These are phyloP conservation scores for Cryptoprocta ferox DNA, from an alignment of 2,797 vertebrate species.

Conservation along the genomic window DNA sequence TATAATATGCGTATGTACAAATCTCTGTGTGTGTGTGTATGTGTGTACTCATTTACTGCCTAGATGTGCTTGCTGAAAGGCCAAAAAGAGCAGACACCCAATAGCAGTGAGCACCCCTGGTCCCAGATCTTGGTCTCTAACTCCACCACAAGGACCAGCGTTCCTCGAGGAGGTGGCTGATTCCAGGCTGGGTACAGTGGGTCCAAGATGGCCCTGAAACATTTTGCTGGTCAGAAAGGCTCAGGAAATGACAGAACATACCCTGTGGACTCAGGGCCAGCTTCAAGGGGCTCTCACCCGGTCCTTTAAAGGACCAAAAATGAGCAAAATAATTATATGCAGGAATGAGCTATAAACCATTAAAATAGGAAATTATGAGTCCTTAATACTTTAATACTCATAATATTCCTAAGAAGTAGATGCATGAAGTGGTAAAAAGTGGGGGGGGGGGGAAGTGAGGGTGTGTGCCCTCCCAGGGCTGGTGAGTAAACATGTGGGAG, in stretches of 20 bases:
- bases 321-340: neutral
- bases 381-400: neutral
- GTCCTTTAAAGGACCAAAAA: neutral
- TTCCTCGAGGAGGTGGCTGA: neutral
- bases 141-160: neutral
- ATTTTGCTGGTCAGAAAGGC: neutral
- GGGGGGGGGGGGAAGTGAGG: neutral
- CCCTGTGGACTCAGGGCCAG: too few species aligned
- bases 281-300: neutral
- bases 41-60: accelerated
- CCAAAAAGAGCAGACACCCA: neutral
- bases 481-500: neutral
- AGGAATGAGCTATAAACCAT: neutral
- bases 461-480: accelerated
- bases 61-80: neutral
- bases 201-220: too few species aligned
- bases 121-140: neutral
- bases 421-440: too few species aligned
- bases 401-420: neutral
- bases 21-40: accelerated
- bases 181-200: neutral
- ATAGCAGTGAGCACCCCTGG: neutral
- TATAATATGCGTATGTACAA: accelerated
- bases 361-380: neutral
- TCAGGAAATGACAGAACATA: accelerated